Conservation (phyloP, 2,797 vertebrate species). For the Poeciliopsis turneri region DNA sequence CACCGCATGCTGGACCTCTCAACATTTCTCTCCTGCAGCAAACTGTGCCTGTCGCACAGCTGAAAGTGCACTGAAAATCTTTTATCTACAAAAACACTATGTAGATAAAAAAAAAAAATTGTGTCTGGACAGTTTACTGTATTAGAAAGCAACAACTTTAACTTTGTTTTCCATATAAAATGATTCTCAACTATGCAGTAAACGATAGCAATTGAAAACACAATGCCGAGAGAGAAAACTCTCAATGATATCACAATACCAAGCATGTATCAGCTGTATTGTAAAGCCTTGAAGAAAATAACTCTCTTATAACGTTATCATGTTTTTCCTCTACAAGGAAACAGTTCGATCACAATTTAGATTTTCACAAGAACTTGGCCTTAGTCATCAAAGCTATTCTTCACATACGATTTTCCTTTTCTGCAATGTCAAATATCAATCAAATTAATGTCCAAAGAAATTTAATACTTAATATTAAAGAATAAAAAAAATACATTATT, state of each 20-base stretch:
- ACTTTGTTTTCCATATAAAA: neutral
- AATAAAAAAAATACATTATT: no score
- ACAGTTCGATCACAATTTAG: no score
- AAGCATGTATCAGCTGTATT: neutral
- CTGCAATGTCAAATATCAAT: no score
- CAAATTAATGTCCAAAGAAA: no score
- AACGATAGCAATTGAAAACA: neutral
- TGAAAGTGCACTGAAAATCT: neutral
- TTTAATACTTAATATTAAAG: no score
- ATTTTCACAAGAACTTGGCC: no score
- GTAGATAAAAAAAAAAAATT: conserved; percentile 29
- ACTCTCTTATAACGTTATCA: no score
- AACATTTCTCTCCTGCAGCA: conserved; percentile 29
- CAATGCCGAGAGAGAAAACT: neutral
- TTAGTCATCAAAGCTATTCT: no score
- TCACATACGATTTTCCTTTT: no score
- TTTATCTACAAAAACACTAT: conserved; percentile 24
- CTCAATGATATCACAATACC: neutral
- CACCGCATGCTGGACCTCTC: conserved; percentile 15
- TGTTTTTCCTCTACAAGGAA: no score
- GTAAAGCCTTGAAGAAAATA: no score
- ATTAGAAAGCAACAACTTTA: neutral
- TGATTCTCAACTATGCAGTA: neutral
- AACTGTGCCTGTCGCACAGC: conserved; percentile 25
- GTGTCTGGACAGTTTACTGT: conserved; percentile 31